Evolutionary conservation across 2,888 invertebrate genomes (phyloP).

Genomic region (Synergus japonicus): DNA sequence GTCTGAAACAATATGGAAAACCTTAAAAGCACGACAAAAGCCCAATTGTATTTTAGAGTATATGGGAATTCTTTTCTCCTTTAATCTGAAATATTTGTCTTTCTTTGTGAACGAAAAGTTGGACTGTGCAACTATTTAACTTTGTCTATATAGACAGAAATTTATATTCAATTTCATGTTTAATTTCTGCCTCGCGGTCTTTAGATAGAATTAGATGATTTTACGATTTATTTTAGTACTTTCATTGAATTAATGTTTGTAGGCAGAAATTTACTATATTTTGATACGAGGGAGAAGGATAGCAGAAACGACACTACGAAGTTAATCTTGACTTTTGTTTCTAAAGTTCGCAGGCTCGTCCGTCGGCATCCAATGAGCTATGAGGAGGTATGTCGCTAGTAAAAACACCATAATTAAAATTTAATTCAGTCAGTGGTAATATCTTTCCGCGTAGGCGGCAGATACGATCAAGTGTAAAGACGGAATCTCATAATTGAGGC

Average conservation of each 20-base stretch:
- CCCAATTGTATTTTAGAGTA: constrained; percentile 49
- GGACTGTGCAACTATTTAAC: no score
- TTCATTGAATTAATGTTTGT: no score
- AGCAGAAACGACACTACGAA: neutral
- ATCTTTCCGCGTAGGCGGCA: constrained; percentile 49
- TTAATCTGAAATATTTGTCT: constrained; percentile 15
- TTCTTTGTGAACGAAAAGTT: neutral
- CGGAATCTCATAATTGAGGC: constrained; percentile 65
- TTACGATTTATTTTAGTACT: no score
- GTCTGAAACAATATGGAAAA: no score
- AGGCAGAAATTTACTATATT: neutral
- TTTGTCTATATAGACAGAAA: no score
- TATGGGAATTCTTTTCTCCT: neutral
- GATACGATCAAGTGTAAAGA: constrained; percentile 38
- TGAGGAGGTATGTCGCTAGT: constrained; percentile 51
- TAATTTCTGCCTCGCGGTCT: no score
- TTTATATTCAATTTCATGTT: no score
- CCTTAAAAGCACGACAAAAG: constrained; percentile 49
- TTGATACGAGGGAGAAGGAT: neutral
- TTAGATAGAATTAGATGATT: no score
- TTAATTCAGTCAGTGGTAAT: constrained; percentile 63
- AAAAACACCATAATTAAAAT: constrained; percentile 69
- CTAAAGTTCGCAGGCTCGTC: neutral
- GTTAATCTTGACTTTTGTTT: neutral
- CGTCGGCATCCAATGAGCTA: neutral